Percentiles rank a stretch among this genome's conserved stretches.
Conservation (phyloP, 2,797 vertebrate species). For the Synaphobranchus kaupii region DNA sequence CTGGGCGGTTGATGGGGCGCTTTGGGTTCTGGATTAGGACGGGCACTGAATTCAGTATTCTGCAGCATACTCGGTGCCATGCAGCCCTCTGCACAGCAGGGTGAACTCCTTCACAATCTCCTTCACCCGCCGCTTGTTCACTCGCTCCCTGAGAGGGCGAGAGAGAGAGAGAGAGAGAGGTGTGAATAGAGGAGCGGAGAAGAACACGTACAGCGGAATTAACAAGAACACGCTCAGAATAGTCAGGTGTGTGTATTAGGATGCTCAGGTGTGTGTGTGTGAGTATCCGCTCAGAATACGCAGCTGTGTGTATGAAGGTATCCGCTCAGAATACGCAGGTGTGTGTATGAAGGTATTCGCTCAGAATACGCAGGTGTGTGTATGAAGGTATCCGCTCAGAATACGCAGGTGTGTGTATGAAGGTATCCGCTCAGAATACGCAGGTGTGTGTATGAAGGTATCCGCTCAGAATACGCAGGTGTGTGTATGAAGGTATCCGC, state of each 20-base stretch:
- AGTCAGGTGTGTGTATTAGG: background rate
- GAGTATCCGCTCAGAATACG: background rate
- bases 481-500: background rate
- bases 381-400: background rate
- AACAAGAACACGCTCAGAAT: background rate
- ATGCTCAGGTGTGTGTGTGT: background rate
- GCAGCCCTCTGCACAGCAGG: slow-evolving; percentile 91
- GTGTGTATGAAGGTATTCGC: background rate
- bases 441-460: background rate
- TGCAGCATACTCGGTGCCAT: slow-evolving; percentile 97
- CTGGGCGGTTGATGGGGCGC: background rate
- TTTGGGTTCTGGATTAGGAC: background rate
- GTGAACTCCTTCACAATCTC: slow-evolving; percentile 99
- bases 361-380: background rate
- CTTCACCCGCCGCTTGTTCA: slow-evolving; percentile 95
- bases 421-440: background rate
- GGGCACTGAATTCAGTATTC: slow-evolving; percentile 85
- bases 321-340: background rate
- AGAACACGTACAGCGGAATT: too few relatives aligned
- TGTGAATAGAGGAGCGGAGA: too few relatives aligned
- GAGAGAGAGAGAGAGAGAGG: background rate
- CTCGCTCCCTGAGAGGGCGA: slow-evolving; percentile 82
- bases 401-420: background rate
- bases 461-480: background rate
- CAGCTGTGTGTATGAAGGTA: background rate